These are phyloP conservation scores for Enteromius argenteus DNA, from an alignment of 2,797 vertebrate genomes.

Conservation along the genomic window DNA sequence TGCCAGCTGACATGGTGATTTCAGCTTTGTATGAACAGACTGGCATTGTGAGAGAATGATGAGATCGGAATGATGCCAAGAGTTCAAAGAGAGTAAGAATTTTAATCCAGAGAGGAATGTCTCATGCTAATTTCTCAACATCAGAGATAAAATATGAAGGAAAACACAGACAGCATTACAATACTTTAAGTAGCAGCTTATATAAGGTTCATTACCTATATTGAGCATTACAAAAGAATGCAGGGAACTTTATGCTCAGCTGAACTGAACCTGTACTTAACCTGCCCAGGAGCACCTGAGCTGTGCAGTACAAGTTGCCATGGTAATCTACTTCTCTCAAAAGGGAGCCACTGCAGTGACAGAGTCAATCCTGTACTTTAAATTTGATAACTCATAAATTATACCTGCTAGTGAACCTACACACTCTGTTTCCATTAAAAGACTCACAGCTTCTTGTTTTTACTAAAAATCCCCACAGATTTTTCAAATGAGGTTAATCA, in stretches of 20 bases:
- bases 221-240: neutral
- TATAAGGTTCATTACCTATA: constrained; percentile 10
- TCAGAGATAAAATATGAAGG: constrained; percentile 14
- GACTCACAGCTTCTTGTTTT: neutral
- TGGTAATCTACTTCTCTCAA: constrained; percentile 18
- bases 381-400: constrained; percentile 10
- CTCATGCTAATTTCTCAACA: constrained; percentile 8
- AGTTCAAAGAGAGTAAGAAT: constrained; percentile 33
- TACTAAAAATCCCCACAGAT: constrained; percentile 12
- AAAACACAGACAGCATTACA: constrained; percentile 11
- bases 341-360: constrained; percentile 6
- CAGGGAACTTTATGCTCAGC: constrained; percentile 11
- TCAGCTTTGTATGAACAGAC: constrained; percentile 33
- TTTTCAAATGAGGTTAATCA: constrained; percentile 21
- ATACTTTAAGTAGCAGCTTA: neutral
- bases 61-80: constrained; percentile 32
- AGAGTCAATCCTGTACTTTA: constrained; percentile 9
- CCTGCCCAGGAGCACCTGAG: constrained; percentile 22
- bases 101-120: constrained; percentile 44
- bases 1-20: constrained; percentile 26
- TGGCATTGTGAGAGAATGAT: constrained; percentile 27
- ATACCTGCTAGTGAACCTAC: neutral
- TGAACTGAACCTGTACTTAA: constrained; percentile 38
- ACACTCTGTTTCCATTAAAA: neutral
- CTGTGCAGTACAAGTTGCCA: constrained; percentile 23